These are phyloP conservation scores for Thunnus thynnus DNA, from an alignment of 2,113 vertebrate species.

Conservation along the genomic window DNA sequence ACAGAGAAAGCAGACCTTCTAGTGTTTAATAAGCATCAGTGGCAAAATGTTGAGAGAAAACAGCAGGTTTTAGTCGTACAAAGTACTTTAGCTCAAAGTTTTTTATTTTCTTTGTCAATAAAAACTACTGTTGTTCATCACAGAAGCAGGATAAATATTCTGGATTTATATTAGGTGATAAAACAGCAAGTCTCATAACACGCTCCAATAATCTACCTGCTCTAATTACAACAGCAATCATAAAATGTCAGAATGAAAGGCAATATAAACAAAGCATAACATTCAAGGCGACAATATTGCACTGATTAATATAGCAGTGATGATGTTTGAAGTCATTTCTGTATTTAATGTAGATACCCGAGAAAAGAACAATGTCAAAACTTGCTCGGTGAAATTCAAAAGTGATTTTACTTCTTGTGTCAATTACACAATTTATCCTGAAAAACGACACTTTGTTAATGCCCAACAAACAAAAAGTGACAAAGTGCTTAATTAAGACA, in stretches of 20 bases:
- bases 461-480: constrained; percentile 66
- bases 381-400: constrained; percentile 18
- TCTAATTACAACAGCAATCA: constrained; percentile 85
- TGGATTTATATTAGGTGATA: constrained; percentile 85
- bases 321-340: constrained; percentile 67
- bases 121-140: constrained; percentile 77
- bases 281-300: constrained; percentile 75
- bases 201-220: constrained; percentile 84
- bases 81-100: constrained; percentile 37
- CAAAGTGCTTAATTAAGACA: constrained; percentile 72
- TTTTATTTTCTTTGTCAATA: constrained; percentile 77
- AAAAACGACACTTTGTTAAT: constrained; percentile 60
- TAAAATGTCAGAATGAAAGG: constrained; percentile 83
- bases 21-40: neutral
- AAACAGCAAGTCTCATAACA: constrained; percentile 84
- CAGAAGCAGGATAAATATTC: constrained; percentile 81
- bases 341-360: constrained; percentile 58
- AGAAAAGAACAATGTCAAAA: constrained; percentile 38
- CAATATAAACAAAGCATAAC: constrained; percentile 83
- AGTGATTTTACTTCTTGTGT: constrained; percentile 43
- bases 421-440: constrained; percentile 17
- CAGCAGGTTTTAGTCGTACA: constrained; percentile 25
- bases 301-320: constrained; percentile 76
- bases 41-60: neutral
- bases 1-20: constrained; percentile 2